phyloP scores from a whole-genome alignment of 53 echinoderm and acorn worm species.

The Crossaster papposus region DNA sequence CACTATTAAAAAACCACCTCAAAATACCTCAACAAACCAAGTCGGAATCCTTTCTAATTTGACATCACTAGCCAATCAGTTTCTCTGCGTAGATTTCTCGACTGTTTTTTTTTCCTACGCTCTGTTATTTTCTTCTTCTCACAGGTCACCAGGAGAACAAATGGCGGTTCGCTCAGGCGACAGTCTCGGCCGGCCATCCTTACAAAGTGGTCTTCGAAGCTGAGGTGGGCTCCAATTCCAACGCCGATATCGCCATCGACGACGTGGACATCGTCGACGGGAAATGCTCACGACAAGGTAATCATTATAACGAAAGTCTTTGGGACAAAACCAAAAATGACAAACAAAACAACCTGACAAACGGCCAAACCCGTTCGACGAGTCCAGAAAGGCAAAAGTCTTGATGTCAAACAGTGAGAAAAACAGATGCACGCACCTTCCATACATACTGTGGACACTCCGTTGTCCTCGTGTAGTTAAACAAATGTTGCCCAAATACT shows the following conservation, averaged over 20 bases:
- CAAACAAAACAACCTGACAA: neutral
- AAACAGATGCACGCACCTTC: too few species aligned
- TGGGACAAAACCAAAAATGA: neutral
- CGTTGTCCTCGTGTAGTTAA: too few species aligned
- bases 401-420: too few species aligned
- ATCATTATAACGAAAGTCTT: neutral
- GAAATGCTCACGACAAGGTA: slow-evolving; percentile 49
- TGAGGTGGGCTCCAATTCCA: slow-evolving; percentile 61
- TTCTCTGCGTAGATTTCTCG: neutral
- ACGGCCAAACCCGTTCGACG: too few species aligned
- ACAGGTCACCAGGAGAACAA: slow-evolving; percentile 66
- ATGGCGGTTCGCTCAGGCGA: slow-evolving; percentile 68
- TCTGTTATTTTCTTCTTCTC: neutral
- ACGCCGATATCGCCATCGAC: slow-evolving; percentile 87
- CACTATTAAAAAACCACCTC: too few species aligned
- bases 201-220: slow-evolving; percentile 84
- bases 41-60: too few species aligned
- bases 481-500: too few species aligned
- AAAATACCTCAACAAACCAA: too few species aligned
- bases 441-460: too few species aligned
- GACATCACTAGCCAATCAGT: too few species aligned
- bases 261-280: slow-evolving; percentile 66
- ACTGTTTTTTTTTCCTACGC: too few species aligned
- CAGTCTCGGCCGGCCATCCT: slow-evolving; percentile 59
- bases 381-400: too few species aligned